Percentiles rank a stretch among this genome's conserved stretches.
These are phyloP conservation scores for Lontra canadensis DNA, from an alignment of 2,113 vertebrate genomes.

Conservation along the genomic window DNA sequence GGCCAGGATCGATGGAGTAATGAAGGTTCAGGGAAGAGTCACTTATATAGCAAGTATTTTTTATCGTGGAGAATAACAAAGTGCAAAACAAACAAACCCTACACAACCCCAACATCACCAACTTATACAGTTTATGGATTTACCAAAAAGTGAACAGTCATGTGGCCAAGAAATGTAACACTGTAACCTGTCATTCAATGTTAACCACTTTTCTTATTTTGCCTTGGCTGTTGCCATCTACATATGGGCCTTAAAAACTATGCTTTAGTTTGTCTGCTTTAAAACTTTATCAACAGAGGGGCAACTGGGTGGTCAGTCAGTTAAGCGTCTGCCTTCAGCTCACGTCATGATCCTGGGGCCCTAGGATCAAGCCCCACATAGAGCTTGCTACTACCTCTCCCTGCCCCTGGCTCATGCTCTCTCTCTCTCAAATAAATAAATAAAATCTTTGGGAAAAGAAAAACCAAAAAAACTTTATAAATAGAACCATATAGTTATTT, in stretches of 20 bases:
- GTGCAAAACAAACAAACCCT: background rate
- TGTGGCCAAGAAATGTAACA: conserved; percentile 24
- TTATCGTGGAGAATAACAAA: conserved; percentile 40
- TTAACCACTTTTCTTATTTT: conserved; percentile 50
- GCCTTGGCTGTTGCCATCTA: conserved; percentile 38
- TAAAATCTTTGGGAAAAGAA: background rate
- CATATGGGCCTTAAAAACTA: conserved; percentile 48
- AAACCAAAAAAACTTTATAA: conserved; percentile 39
- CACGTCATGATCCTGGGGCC: background rate
- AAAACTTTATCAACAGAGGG: conserved; percentile 51
- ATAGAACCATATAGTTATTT: conserved; percentile 32
- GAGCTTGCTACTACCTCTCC: background rate
- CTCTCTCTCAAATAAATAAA: background rate
- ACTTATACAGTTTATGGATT: conserved; percentile 45
- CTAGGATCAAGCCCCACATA: background rate
- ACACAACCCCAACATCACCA: background rate
- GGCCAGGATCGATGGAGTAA: background rate
- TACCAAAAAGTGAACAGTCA: conserved; percentile 46
- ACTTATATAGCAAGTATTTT: conserved; percentile 20
- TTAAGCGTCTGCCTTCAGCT: background rate
- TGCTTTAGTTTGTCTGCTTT: conserved; percentile 40
- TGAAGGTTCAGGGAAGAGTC: conserved; percentile 39
- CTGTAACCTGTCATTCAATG: conserved; percentile 20
- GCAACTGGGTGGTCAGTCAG: background rate
- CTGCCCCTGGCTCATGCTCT: background rate